phyloP scores from a whole-genome alignment of 2,113 vertebrate genomes.

The Pogona vitticeps region DNA sequence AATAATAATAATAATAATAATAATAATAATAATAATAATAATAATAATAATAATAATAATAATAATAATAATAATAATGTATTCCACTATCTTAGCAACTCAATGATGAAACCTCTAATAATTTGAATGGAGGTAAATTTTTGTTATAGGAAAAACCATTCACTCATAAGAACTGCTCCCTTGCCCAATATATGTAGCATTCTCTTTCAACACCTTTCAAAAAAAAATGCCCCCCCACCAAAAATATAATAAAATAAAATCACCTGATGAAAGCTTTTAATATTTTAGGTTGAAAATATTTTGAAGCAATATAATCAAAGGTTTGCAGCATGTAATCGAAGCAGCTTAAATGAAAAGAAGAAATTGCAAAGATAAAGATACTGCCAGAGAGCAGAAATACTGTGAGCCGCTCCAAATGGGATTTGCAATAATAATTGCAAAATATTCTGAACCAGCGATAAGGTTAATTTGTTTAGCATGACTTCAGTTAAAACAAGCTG shows the following conservation, averaged over 20 bases:
- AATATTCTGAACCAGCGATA: slow-evolving; percentile 40
- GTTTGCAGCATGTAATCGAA: not conserved
- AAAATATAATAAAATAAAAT: not conserved
- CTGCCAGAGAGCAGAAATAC: slow-evolving; percentile 26
- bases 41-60: too few relatives aligned
- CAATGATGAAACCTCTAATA: not conserved
- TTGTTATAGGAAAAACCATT: not conserved
- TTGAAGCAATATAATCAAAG: slow-evolving; percentile 51
- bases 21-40: too few relatives aligned
- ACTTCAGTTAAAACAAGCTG: slow-evolving; percentile 23
- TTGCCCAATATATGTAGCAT: not conserved
- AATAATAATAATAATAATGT: not conserved
- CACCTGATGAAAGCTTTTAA: slow-evolving; percentile 34
- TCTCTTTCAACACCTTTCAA: slow-evolving; percentile 15
- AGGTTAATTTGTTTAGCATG: slow-evolving; percentile 49
- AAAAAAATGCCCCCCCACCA: not conserved
- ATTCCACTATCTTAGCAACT: not conserved
- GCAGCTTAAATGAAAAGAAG: slow-evolving; percentile 2
- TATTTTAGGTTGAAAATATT: slow-evolving; percentile 49
- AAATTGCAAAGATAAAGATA: slow-evolving; percentile 6
- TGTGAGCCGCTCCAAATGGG: slow-evolving; percentile 12
- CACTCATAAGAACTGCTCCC: not conserved
- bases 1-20: too few relatives aligned
- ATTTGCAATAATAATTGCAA: slow-evolving; percentile 19
- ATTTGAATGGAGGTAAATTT: not conserved